phyloP scores from a whole-genome alignment of 2,113 vertebrate species.

The Arvicanthis niloticus region DNA sequence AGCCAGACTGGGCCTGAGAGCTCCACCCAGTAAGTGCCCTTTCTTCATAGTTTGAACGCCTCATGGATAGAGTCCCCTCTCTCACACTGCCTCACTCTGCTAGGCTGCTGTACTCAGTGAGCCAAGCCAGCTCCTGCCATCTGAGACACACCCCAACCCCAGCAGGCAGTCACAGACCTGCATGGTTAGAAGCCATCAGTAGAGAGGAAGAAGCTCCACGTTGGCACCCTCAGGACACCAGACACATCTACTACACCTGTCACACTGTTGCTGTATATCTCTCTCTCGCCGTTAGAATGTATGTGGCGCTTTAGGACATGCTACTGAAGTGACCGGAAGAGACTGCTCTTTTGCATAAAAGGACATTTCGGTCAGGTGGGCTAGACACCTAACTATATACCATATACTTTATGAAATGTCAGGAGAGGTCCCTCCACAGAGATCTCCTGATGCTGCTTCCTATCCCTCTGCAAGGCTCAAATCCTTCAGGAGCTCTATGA shows the following conservation, averaged over 20 bases:
- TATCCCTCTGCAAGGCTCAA: background rate
- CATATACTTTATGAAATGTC: constrained; percentile 8
- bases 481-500: background rate
- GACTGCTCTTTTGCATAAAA: background rate
- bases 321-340: background rate
- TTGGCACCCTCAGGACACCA: background rate
- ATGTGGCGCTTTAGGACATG: background rate
- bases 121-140: background rate
- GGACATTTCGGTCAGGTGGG: background rate
- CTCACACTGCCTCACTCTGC: too few species aligned
- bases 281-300: background rate
- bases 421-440: constrained; percentile 1
- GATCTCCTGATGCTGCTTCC: background rate
- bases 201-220: background rate
- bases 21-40: background rate
- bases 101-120: background rate
- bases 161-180: background rate
- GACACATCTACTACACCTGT: background rate
- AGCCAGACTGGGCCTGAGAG: too few species aligned
- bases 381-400: background rate
- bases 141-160: background rate
- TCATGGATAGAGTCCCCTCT: background rate
- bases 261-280: too few species aligned
- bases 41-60: background rate
- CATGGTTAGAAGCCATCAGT: background rate